phyloP scores from a whole-genome alignment of 2,888 invertebrate genomes.

The Hyposoter didymator region DNA sequence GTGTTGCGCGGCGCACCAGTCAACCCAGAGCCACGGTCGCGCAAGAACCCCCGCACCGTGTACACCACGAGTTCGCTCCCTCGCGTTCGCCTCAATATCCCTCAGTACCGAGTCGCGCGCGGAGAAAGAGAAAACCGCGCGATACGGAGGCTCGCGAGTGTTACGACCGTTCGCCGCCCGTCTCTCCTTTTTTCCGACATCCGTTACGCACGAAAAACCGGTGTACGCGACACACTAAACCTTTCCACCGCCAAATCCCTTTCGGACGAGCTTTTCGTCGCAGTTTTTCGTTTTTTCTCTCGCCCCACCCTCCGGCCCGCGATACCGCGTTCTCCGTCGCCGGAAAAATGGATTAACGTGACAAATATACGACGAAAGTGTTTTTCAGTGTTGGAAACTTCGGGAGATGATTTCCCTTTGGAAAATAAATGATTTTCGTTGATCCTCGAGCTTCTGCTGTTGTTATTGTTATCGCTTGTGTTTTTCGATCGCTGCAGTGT shows the following conservation, averaged over 20 bases:
- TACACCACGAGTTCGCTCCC: constrained; percentile 32
- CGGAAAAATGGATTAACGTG: constrained; percentile 46
- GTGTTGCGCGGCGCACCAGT: constrained; percentile 83
- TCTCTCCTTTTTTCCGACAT: constrained; percentile 34
- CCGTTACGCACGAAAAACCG: constrained; percentile 55
- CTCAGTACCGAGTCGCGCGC: constrained; percentile 20
- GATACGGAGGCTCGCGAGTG: constrained; percentile 36
- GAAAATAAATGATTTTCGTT: not conserved
- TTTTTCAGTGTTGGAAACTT: not conserved
- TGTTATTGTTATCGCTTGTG: constrained; percentile 9
- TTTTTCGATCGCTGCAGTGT: not conserved
- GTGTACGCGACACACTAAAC: not conserved
- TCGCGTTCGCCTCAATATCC: constrained; percentile 10
- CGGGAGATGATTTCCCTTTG: not conserved
- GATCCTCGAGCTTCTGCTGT: not conserved
- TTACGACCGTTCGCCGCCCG: not conserved
- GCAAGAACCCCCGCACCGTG: constrained; percentile 78
- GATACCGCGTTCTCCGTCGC: too few relatives aligned
- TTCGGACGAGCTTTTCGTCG: too few relatives aligned
- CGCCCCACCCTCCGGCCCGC: too few relatives aligned
- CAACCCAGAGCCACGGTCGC: constrained; percentile 83
- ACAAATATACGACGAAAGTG: constrained; percentile 10
- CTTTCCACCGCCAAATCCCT: too few relatives aligned
- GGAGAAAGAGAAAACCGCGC: constrained; percentile 40
- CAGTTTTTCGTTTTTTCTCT: too few relatives aligned